Percentiles rank a stretch among this genome's conserved stretches.
These are phyloP conservation scores for Trachelus stipa DNA, from an alignment of 2,888 invertebrate species.

Conservation along the genomic window DNA sequence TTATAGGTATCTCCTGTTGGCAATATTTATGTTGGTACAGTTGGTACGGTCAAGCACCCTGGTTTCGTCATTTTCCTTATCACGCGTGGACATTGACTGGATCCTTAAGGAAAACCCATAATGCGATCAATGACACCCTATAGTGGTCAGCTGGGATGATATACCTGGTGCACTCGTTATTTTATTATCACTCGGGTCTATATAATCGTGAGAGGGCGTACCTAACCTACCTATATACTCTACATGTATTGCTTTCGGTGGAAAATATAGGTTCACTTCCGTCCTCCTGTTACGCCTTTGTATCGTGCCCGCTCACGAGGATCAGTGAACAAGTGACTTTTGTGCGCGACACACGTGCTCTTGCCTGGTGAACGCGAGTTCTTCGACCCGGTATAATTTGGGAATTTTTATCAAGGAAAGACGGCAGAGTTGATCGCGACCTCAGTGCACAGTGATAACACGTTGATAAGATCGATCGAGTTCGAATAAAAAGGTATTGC, in stretches of 20 bases:
- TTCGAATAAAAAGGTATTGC: neutral
- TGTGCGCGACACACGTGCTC: slow-evolving; percentile 32
- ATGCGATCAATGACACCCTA: neutral
- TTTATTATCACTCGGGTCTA: neutral
- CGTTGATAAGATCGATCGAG: neutral
- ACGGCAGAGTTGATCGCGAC: neutral
- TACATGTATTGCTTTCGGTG: neutral
- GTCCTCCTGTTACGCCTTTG: neutral
- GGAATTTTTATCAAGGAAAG: neutral
- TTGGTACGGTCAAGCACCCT: neutral
- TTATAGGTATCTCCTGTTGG: neutral
- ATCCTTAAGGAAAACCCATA: neutral
- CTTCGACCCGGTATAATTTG: neutral
- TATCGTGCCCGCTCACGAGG: slow-evolving; percentile 4
- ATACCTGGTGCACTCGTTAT: neutral
- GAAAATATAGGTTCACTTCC: neutral
- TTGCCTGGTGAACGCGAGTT: slow-evolving; percentile 12
- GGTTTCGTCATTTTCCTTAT: neutral
- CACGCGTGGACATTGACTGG: neutral
- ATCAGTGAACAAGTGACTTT: slow-evolving; percentile 38
- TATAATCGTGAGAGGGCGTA: neutral
- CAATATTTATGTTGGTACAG: neutral
- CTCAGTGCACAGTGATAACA: neutral
- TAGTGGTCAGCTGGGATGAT: neutral
- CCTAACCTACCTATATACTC: neutral